These are phyloP conservation scores for Schizaphis graminum DNA, from an alignment of 2,888 invertebrate species.

Conservation along the genomic window DNA sequence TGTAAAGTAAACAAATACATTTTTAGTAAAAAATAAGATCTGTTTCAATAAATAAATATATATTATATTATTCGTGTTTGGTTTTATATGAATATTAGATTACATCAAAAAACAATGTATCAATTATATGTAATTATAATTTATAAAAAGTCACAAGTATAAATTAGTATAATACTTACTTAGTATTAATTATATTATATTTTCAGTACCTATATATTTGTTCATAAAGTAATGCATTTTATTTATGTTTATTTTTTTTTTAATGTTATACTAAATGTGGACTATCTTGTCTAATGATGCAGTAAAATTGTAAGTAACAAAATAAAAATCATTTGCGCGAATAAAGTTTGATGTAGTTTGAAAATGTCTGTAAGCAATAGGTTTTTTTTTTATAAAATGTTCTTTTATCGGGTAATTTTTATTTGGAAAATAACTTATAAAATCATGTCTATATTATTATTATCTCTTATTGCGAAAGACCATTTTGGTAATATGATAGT, in stretches of 20 bases:
- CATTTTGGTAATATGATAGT: background rate
- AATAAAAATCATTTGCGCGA: background rate
- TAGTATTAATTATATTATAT: background rate
- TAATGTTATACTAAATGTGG: background rate
- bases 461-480: background rate
- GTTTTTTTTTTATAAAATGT: background rate
- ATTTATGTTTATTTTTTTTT: background rate
- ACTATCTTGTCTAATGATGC: background rate
- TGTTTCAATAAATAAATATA: background rate
- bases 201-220: background rate
- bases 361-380: background rate
- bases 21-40: background rate
- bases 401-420: background rate
- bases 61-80: too few relatives aligned
- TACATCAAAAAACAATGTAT: background rate
- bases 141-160: conserved; percentile 1
- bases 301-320: background rate
- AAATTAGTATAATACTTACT: background rate
- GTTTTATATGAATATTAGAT: background rate
- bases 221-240: background rate
- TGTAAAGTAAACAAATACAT: background rate
- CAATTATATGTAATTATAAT: background rate
- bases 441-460: background rate
- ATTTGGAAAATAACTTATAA: background rate
- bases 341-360: background rate